Evolutionary conservation across 2,888 invertebrate genomes (phyloP).

Genomic region (Eilema depressum): DNA sequence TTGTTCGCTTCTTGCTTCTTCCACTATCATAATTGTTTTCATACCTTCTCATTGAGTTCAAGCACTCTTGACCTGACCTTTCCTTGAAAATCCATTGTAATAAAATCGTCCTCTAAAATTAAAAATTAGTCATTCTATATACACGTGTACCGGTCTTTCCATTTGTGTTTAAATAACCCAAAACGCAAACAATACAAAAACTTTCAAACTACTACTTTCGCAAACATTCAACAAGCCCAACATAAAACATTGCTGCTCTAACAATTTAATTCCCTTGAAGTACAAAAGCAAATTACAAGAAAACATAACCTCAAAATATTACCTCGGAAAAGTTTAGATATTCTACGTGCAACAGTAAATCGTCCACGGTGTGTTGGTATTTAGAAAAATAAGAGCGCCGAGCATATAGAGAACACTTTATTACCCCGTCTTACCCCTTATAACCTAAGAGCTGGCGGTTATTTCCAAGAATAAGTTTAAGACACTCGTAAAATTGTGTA

Average conservation of each 20-base stretch:
- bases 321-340: conserved; percentile 42
- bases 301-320: conserved; percentile 34
- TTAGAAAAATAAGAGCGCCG: conserved; percentile 50
- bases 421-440: conserved; percentile 31
- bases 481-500: background rate
- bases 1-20: too few relatives aligned
- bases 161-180: background rate
- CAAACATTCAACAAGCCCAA: background rate
- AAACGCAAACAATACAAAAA: background rate
- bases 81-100: too few relatives aligned
- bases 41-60: too few relatives aligned
- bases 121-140: too few relatives aligned
- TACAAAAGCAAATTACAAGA: conserved; percentile 32
- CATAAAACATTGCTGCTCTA: conserved; percentile 20
- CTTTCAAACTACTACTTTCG: background rate
- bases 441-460: conserved; percentile 5
- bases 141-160: too few relatives aligned
- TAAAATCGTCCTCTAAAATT: too few relatives aligned
- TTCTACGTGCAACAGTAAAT: conserved; percentile 50
- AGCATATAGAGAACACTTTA: conserved; percentile 49
- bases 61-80: too few relatives aligned
- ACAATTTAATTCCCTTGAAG: conserved; percentile 31
- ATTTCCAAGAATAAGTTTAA: conserved; percentile 1
- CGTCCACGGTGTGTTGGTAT: conserved; percentile 41
- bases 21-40: too few relatives aligned